Evolutionary conservation across 2,888 invertebrate species (phyloP).

Genomic region (Anagyrus pseudococci): DNA sequence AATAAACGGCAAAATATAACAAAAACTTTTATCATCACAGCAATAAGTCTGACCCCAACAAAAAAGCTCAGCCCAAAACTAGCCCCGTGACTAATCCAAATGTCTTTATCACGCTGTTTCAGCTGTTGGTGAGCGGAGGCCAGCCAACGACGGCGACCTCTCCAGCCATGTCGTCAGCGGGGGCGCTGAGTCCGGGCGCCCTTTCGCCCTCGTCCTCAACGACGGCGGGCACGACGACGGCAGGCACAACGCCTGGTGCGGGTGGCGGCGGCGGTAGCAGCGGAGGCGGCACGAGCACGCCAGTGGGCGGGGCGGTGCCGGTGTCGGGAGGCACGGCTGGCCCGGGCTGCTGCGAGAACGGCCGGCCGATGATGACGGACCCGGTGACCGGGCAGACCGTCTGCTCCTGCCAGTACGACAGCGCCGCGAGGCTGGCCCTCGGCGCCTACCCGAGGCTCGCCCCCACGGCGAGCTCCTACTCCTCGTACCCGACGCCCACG

Average conservation of each 20-base stretch:
- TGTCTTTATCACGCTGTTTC: constrained; percentile 56
- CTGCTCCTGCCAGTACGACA: constrained; percentile 94
- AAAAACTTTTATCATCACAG: too few species aligned
- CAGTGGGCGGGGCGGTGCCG: constrained; percentile 57
- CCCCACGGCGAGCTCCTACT: constrained; percentile 76
- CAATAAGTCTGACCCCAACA: too few species aligned
- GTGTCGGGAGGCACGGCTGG: constrained; percentile 56
- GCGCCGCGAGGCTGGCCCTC: constrained; percentile 80
- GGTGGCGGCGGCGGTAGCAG: constrained; percentile 44
- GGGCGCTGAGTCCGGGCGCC: constrained; percentile 77
- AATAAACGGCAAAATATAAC: too few species aligned
- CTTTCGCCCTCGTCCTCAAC: constrained; percentile 65
- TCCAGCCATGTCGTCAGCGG: constrained; percentile 78
- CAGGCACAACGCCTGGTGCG: constrained; percentile 50
- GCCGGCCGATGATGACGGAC: constrained; percentile 90
- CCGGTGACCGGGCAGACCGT: constrained; percentile 92
- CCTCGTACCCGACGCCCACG: constrained; percentile 86
- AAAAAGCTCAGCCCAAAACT: too few species aligned
- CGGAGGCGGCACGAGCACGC: constrained; percentile 55
- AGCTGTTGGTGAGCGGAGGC: constrained; percentile 78
- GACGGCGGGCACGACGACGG: constrained; percentile 62
- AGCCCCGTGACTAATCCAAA: too few species aligned
- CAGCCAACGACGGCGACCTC: constrained; percentile 75
- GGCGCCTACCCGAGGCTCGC: constrained; percentile 79
- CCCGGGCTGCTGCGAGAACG: constrained; percentile 85